Percentiles rank a stretch among this genome's conserved stretches.
Conservation (phyloP, 2,888 invertebrate genomes). For the Leptinotarsa peninsularis region DNA sequence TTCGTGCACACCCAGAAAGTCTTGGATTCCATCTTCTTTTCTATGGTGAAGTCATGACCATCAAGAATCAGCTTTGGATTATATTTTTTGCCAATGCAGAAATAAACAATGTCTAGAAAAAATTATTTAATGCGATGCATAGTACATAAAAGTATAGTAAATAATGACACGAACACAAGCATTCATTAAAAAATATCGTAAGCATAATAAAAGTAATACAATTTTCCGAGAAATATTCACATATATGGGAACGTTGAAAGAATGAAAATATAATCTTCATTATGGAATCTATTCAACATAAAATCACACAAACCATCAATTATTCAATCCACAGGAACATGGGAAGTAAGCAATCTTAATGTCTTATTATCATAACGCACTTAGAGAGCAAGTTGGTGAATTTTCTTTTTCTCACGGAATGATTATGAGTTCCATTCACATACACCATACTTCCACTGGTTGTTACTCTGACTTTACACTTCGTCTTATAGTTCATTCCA, state of each 20-base stretch:
- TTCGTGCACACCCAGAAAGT: conserved; percentile 53
- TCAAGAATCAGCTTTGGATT: conserved; percentile 48
- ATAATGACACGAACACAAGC: neutral
- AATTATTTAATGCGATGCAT: neutral
- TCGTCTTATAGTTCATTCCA: conserved; percentile 46
- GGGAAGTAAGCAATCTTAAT: neutral
- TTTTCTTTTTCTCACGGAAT: conserved; percentile 34
- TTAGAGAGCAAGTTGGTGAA: conserved; percentile 45
- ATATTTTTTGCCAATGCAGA: conserved; percentile 31
- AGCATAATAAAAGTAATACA: no score
- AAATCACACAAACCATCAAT: neutral
- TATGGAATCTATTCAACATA: neutral
- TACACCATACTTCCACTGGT: conserved; percentile 44
- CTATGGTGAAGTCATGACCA: conserved; percentile 51
- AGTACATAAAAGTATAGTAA: neutral
- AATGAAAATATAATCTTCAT: no score
- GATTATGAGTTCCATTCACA: conserved; percentile 46
- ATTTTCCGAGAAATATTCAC: no score
- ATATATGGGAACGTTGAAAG: no score
- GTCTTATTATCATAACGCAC: conserved; percentile 45
- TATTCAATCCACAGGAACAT: neutral
- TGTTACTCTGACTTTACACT: conserved; percentile 47
- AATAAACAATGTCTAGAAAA: conserved; percentile 31
- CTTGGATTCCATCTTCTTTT: conserved; percentile 45
- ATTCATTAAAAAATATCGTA: neutral